Evolutionary conservation across 2,888 invertebrate species (phyloP).

Genomic region (Agonopterix alstromeriana): DNA sequence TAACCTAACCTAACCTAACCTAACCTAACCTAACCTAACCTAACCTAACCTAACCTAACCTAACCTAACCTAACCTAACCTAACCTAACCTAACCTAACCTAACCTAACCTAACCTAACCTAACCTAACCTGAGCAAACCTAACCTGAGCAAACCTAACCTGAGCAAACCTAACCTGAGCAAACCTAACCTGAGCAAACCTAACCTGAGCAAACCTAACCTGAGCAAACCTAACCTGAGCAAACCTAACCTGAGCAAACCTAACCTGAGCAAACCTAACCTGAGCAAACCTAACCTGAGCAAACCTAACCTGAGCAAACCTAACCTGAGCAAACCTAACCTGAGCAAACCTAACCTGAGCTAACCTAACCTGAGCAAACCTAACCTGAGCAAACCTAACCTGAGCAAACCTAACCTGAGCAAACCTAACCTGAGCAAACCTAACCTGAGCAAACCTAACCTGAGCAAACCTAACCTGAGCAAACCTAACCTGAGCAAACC

Average conservation of each 20-base stretch:
- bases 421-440: neutral
- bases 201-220: constrained; percentile 5
- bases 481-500: neutral
- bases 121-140: neutral
- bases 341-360: neutral
- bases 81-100: neutral
- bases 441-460: neutral
- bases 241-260: neutral
- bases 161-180: constrained; percentile 9
- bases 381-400: constrained; percentile 12
- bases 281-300: too few relatives aligned
- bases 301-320: too few relatives aligned
- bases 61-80: constrained; percentile 5
- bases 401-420: constrained; percentile 9
- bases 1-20: neutral
- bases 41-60: constrained; percentile 9
- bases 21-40: neutral
- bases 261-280: neutral
- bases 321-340: constrained; percentile 5
- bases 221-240: neutral
- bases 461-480: constrained; percentile 8
- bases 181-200: constrained; percentile 3
- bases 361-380: constrained; percentile 11
- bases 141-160: constrained; percentile 6
- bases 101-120: neutral